Conservation (phyloP, 2,888 invertebrate genomes). For the Strigamia transsilvanica region DNA sequence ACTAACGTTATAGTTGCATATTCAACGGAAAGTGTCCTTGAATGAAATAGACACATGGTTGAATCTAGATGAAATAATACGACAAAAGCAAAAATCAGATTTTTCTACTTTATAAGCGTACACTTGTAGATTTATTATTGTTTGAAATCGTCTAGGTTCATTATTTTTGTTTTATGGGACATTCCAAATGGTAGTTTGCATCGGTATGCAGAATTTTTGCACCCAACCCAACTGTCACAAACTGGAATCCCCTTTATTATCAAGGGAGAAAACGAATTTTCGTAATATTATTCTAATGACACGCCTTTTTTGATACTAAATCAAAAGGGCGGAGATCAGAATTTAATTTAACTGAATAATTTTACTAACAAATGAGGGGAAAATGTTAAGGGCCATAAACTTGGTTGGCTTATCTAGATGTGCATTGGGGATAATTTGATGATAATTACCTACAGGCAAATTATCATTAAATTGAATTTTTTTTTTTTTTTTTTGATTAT, state of each 20-base stretch:
- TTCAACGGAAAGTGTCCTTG: constrained; percentile 4
- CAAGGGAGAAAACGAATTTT: neutral
- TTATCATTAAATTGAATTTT: constrained; percentile 28
- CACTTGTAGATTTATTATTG: neutral
- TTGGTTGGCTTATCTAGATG: constrained; percentile 41
- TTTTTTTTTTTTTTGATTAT: constrained; percentile 17
- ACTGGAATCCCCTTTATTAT: constrained; percentile 31
- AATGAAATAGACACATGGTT: neutral
- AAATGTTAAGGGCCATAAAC: constrained; percentile 34
- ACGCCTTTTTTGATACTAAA: constrained; percentile 44
- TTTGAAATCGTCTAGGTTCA: neutral
- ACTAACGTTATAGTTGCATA: neutral
- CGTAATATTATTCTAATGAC: constrained; percentile 23
- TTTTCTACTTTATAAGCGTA: neutral
- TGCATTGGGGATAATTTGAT: constrained; percentile 28
- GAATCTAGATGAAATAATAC: neutral
- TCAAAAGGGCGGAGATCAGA: constrained; percentile 47
- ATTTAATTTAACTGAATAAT: constrained; percentile 12
- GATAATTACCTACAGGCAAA: constrained; percentile 4
- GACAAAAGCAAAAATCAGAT: neutral
- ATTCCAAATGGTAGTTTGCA: constrained; percentile 1
- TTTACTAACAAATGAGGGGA: constrained; percentile 42
- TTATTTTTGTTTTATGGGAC: neutral
- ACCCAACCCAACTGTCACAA: constrained; percentile 46
- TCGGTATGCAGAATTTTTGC: constrained; percentile 31